Conservation (phyloP, 2,797 vertebrate genomes). For the Alcedo atthis region DNA sequence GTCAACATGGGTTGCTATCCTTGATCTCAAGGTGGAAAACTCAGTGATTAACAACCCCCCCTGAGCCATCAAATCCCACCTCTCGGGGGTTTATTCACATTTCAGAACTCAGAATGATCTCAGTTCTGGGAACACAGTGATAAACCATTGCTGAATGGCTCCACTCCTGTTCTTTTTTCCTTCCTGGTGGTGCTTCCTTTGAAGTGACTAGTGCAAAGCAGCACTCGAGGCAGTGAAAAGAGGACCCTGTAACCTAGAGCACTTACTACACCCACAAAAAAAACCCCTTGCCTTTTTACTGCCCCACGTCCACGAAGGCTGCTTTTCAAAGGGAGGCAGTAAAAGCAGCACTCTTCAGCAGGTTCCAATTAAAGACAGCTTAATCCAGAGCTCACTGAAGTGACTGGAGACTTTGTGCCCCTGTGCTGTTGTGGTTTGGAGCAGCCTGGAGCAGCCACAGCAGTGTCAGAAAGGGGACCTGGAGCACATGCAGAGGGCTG, state of each 20-base stretch:
- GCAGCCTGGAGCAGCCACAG: not conserved
- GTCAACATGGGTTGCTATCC: not conserved
- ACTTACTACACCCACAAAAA: not conserved
- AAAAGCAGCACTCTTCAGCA: slow-evolving; percentile 37
- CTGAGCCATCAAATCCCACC: not conserved
- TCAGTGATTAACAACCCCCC: not conserved
- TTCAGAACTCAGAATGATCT: not conserved
- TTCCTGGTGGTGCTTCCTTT: not conserved
- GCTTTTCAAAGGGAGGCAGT: slow-evolving; percentile 21
- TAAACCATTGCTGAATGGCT: not conserved
- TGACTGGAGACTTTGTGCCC: not conserved
- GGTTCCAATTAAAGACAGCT: slow-evolving; percentile 38
- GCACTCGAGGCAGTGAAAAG: not conserved
- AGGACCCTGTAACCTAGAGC: not conserved
- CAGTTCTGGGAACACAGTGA: not conserved
- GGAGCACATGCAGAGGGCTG: not conserved
- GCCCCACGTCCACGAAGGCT: not conserved
- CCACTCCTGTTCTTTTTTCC: not conserved
- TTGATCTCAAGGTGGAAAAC: not conserved
- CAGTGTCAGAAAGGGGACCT: not conserved
- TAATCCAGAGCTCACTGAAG: not conserved
- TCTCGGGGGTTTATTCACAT: not conserved
- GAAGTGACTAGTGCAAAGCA: not conserved
- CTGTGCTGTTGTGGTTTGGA: not conserved
- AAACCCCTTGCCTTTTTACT: not conserved